Evolutionary conservation across 2,888 invertebrate species (phyloP), one percentile per base, ranked within the genome.

Genomic region (Clunio marinus): DNA sequence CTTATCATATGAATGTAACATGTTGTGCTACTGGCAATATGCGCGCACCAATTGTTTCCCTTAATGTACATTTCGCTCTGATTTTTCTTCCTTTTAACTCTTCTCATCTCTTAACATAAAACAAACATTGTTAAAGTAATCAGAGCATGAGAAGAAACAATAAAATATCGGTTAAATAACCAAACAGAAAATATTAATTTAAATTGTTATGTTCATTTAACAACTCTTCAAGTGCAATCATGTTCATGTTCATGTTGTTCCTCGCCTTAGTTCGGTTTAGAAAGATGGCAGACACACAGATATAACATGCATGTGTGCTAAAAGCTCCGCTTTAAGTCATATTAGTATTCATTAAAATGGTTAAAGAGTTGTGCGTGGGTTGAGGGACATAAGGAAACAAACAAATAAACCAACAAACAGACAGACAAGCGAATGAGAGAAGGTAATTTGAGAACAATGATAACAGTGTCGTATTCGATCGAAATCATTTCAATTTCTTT

Each of bases 121-220:
- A 41, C n/a, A 7, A 41, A 41, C 32, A n/a, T n/a, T n/a, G n/a
- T n/a, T 59, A 59, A 59, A 28, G 13, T 59, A 59, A 59, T 59
- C 59, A 59, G 59, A 59, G 59, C 59, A 59, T 10, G 15, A 15
- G 41, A 41, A 41, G 32, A 32, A 41, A 41, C 41, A 41, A 41
- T 41, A 41, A 59, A 28, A 24, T 32, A 59, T 59, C 59, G 59
- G 32, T 59, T 35, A 35, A 59, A 59, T 59, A 7, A 32, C n/a
- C 13, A 15, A 32, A 32, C 32, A 32, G 5, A 32, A 32, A 32
- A 32, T 32, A 32, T 32, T 32, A 32, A 32, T 32, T 32, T 32
- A 32, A 32, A 32, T 32, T 32, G 32, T 32, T 41, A n/a, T 41
- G 41, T 41, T 41, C 32, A 32, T 8, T 32, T 32, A 7, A n/a